Conservation (phyloP, 2,113 vertebrate genomes). For the Aramus guarauna region DNA sequence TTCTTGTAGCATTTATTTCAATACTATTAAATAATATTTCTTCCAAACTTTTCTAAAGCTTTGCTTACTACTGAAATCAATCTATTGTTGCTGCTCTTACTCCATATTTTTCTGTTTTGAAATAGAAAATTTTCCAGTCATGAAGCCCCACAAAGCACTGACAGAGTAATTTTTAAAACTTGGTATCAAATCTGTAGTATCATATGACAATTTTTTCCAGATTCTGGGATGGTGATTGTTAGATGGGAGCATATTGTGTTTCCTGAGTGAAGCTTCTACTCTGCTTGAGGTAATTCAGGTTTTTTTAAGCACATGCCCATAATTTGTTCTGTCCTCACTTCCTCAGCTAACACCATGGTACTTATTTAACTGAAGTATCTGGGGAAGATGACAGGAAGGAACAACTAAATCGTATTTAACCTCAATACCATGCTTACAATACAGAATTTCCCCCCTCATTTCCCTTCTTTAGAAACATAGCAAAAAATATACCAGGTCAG, state of each 20-base stretch:
- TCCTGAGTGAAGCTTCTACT: background rate
- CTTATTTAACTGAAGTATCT: background rate
- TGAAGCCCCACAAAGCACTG: background rate
- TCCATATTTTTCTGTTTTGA: background rate
- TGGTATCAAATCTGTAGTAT: background rate
- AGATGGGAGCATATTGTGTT: background rate
- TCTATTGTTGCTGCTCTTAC: background rate
- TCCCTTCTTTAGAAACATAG: background rate
- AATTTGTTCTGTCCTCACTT: background rate
- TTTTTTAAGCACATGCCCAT: background rate
- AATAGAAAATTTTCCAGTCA: background rate
- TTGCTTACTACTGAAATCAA: background rate
- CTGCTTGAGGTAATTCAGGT: background rate
- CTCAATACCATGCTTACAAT: background rate
- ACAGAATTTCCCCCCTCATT: background rate
- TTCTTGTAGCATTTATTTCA: background rate
- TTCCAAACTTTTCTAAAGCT: background rate
- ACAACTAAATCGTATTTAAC: background rate
- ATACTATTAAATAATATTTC: background rate
- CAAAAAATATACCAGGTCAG: background rate
- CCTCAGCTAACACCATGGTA: background rate
- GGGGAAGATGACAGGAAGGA: background rate
- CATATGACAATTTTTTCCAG: background rate
- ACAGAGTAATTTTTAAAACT: background rate
- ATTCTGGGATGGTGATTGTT: background rate